These are phyloP conservation scores for Lathamus discolor DNA, from an alignment of 2,113 vertebrate genomes.

Conservation along the genomic window DNA sequence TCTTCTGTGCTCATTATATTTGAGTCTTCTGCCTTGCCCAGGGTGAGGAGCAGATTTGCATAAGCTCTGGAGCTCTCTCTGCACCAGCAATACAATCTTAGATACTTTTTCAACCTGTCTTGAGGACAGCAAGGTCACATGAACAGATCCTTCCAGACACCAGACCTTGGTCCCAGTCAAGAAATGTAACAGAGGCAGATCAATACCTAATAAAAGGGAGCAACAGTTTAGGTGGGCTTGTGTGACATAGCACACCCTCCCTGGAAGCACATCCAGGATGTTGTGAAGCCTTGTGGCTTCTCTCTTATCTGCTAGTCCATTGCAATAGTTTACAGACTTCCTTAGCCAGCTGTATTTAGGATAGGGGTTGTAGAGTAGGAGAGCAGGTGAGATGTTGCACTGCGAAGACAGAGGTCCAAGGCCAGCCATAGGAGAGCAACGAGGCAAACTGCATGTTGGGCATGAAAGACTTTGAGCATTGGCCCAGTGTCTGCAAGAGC, in stretches of 20 bases:
- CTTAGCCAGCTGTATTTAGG: neutral
- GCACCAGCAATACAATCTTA: neutral
- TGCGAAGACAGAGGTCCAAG: neutral
- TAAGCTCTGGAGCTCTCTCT: neutral
- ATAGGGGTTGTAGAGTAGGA: neutral
- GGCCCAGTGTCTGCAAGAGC: neutral
- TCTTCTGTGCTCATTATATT: neutral
- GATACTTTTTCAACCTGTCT: neutral
- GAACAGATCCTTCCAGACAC: neutral
- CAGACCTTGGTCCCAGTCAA: neutral
- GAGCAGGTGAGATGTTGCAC: neutral
- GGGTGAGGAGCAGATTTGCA: neutral
- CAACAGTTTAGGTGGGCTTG: neutral
- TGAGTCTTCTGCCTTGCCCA: neutral
- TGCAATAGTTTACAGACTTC: neutral
- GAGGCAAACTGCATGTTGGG: accelerated
- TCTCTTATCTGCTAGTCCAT: neutral
- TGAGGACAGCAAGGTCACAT: neutral
- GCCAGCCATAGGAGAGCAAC: neutral
- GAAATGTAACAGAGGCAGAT: neutral
- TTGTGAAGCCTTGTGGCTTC: accelerated
- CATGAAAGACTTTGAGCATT: neutral
- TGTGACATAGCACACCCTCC: neutral
- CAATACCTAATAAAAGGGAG: neutral
- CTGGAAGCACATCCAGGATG: neutral